phyloP scores from a whole-genome alignment of 2,113 vertebrate genomes.

The Apus apus region DNA sequence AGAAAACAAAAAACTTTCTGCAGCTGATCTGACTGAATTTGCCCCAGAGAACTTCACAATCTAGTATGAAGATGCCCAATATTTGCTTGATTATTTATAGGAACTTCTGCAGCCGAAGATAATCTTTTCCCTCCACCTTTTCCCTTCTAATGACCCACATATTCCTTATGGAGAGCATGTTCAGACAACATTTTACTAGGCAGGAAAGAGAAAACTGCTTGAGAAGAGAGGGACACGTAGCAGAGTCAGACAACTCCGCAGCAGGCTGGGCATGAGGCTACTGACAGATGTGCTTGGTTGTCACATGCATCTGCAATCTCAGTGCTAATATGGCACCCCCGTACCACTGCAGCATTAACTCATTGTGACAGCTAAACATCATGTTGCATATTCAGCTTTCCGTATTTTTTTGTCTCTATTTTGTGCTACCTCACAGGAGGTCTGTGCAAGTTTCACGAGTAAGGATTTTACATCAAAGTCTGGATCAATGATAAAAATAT shows the following conservation, averaged over 20 bases:
- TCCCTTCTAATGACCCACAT: background rate
- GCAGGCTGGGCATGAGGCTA: background rate
- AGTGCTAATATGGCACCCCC: accelerated
- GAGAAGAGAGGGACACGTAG: background rate
- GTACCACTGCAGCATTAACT: background rate
- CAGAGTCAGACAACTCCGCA: background rate
- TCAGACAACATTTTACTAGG: background rate
- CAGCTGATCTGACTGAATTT: background rate
- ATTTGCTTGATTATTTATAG: background rate
- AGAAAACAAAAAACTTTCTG: background rate
- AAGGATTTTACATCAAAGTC: background rate
- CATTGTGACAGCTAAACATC: accelerated
- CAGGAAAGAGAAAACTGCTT: background rate
- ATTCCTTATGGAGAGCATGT: accelerated
- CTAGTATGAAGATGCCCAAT: background rate
- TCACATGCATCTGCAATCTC: background rate
- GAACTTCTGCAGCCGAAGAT: background rate
- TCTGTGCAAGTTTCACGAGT: background rate
- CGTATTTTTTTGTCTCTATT: background rate
- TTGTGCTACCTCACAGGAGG: background rate
- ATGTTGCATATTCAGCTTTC: accelerated
- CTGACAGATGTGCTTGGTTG: no score
- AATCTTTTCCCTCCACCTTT: background rate
- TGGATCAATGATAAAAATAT: background rate
- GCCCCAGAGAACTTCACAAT: background rate